Evolutionary conservation across 37 sponge, comb jelly and placozoan genomes (phyloP), one percentile per base, ranked within the genome.

Genomic region (Ianthella basta): DNA sequence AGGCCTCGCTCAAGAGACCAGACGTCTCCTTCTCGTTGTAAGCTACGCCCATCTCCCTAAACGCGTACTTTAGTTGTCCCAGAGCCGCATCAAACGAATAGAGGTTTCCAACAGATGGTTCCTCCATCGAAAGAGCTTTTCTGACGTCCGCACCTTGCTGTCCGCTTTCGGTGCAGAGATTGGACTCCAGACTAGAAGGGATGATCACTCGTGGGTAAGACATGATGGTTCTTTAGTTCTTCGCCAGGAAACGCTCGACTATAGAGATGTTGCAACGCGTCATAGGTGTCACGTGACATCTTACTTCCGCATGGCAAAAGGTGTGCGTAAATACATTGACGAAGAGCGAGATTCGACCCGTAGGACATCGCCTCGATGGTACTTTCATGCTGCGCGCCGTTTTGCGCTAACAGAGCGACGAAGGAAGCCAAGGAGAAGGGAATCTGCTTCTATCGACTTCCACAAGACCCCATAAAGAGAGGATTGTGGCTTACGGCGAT

Each of bases 11-110:
- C 36, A 56, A 23, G 33, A 59, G 36, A 32, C 60, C 36, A 20
- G 80, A 85, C 32, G 84, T 78, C 34, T 89, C 88, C 5, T 27
- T 81, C 70, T 96, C 92, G 38, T 83, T 81, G 79, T 96, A 96
- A 25, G 88, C 92, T 10, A 91, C 90, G 23, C 94, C 97, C 35
- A 54, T 81, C 66, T 96, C 97, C 33, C 34, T 27, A 68, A 82
- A 92, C 21, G 82, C 34, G 57, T 68, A 72, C 60, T 61, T 44
- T 38, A 80, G 29, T 29, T 80, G 34, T 2, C 61, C 60, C 0
- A 34, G 44, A 0, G 0, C 55, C 2, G 19, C 33, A 63, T 86
- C 53, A 41, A 55, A 0, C 0, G 75, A 37, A 66, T 84, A 87
- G 23, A 87, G 80, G 61, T 88, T 92, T 25, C 78, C 37, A 18